Evolutionary conservation across 2,888 invertebrate genomes (phyloP), one percentile per base, ranked within the genome.

Genomic region (Philhelius pedissequus): DNA sequence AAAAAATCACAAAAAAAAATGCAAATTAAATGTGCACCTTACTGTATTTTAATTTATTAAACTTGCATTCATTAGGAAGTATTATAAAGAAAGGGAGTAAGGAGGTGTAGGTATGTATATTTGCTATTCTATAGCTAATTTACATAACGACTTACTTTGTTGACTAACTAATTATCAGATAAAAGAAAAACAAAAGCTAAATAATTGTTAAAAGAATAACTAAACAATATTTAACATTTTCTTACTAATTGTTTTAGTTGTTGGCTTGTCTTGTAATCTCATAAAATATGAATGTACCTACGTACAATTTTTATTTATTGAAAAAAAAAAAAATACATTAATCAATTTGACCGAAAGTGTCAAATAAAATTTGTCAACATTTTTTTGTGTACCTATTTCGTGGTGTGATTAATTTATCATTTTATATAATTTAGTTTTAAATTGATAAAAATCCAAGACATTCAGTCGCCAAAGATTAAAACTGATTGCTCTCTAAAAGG

Each of bases 121-220:
- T 58, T 66, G 62, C 77, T 68, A 56, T 77, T 81, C 68, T 56
- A 58, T 60, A 38, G 62, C 54, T 73, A 77, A 82, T 82, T 77
- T 82, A 62, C 82, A 78, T 82, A 82, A 78, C 68, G 64, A 82
- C 73, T 82, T 73, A 68, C 75, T 80, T 75, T 69, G 69, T 69
- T 75, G 43, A 38, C 32, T 38, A 32, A 60, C 69, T 80, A 69
- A 80, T 80, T 80, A 80, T 74, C 68, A 80, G 68, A 43, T 27
- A 62, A 62, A 27, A 43, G 22, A 45, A 35, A 22, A 43, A 64
- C 54, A 60, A 73, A 27, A 27, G 38, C 52, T 45, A 32, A 48
- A 45, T 43, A n/a, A 3, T 22, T 22, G n/a, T 18, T 62, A 27
- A 56, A 20, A 60, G 30, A 75, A 58, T 18, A 48, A 50, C n/a